Evolutionary conservation across 2,797 vertebrate genomes (phyloP).

Genomic region (Novumbra hubbsi): DNA sequence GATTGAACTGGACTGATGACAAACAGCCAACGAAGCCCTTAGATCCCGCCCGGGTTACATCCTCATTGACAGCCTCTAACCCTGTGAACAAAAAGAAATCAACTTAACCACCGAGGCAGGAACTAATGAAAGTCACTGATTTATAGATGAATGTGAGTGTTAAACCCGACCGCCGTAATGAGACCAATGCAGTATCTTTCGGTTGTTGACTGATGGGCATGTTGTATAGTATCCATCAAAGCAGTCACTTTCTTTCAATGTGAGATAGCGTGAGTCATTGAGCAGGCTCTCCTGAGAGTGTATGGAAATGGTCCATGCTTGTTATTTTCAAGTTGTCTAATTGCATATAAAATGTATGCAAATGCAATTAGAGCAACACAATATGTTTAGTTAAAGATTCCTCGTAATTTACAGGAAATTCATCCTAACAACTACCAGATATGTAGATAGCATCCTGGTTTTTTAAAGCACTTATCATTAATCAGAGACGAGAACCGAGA

Average conservation of each 20-base stretch:
- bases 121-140: neutral
- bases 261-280: neutral
- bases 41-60: constrained; percentile 78
- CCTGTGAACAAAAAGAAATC: constrained; percentile 62
- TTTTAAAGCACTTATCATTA: neutral
- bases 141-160: neutral
- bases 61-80: constrained; percentile 71
- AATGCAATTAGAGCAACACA: constrained; percentile 14
- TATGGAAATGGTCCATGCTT: neutral
- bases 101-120: neutral
- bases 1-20: constrained; percentile 92
- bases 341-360: constrained; percentile 20
- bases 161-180: neutral
- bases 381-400: constrained; percentile 12
- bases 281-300: constrained; percentile 1
- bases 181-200: neutral
- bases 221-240: neutral
- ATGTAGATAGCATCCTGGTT: neutral
- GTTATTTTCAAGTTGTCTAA: constrained; percentile 1
- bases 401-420: constrained; percentile 1
- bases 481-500: neutral
- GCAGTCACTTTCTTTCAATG: neutral
- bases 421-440: constrained; percentile 1
- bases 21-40: constrained; percentile 92
- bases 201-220: neutral